These are phyloP conservation scores for Fulmarus glacialis DNA, from an alignment of 2,113 vertebrate genomes.

Conservation along the genomic window DNA sequence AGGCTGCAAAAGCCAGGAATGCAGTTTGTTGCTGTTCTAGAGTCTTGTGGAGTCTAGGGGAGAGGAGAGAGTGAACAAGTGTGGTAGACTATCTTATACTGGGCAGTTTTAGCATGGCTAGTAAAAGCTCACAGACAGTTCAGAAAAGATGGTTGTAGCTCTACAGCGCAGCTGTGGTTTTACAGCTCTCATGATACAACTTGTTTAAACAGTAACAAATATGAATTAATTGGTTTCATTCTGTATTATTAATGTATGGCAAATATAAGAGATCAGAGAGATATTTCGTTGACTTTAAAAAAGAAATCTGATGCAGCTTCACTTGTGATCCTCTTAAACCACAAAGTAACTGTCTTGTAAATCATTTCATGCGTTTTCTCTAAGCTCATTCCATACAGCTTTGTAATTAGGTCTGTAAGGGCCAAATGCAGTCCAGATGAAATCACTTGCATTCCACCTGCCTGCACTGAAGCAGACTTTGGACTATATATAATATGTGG, in stretches of 20 bases:
- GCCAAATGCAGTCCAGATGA: neutral
- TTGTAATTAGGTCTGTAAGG: neutral
- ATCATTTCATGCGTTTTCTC: neutral
- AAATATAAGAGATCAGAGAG: neutral
- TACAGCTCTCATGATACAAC: neutral
- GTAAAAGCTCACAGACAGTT: neutral
- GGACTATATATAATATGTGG: neutral
- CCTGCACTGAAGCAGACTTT: neutral
- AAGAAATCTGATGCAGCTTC: neutral
- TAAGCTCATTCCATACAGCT: neutral
- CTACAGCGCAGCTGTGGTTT: neutral
- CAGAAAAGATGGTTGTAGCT: neutral
- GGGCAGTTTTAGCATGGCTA: neutral
- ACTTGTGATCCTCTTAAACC: neutral
- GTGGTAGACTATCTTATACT: neutral
- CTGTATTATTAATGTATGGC: neutral
- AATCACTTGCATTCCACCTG: conserved; percentile 43
- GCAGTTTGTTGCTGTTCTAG: neutral
- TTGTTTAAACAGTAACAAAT: neutral
- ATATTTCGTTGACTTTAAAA: neutral
- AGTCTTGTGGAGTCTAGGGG: neutral
- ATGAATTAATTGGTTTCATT: neutral
- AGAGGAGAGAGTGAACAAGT: neutral
- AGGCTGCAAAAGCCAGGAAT: neutral
- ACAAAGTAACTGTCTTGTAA: neutral